These are phyloP conservation scores for Litocranius walleri DNA, from an alignment of 2,113 vertebrate species.

Conservation along the genomic window DNA sequence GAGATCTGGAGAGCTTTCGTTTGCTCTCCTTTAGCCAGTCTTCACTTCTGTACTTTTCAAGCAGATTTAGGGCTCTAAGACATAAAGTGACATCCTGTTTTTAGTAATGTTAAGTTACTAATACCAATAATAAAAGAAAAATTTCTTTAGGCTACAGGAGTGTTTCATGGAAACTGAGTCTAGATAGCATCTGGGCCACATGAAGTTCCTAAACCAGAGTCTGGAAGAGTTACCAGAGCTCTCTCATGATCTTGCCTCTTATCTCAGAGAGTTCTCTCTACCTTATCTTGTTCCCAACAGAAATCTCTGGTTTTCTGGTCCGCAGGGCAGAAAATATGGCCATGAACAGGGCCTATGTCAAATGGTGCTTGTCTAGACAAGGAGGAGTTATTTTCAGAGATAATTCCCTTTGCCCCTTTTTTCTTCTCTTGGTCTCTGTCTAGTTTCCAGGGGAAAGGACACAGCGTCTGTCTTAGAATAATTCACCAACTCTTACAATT, in stretches of 20 bases:
- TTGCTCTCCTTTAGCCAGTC: neutral
- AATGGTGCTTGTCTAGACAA: neutral
- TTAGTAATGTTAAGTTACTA: neutral
- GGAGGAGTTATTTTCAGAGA: neutral
- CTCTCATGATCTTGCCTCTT: neutral
- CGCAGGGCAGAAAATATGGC: neutral
- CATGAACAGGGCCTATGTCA: neutral
- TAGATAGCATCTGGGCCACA: neutral
- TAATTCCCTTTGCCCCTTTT: neutral
- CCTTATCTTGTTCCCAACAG: neutral
- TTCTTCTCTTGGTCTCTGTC: neutral
- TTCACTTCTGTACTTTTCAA: neutral
- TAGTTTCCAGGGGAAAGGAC: neutral
- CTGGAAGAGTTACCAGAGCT: neutral
- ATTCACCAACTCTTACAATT: neutral
- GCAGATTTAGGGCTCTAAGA: neutral
- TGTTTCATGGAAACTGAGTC: neutral
- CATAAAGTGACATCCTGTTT: neutral
- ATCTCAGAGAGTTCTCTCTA: neutral
- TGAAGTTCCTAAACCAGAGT: neutral
- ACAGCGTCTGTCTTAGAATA: neutral
- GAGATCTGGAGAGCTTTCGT: neutral
- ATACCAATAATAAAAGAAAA: neutral
- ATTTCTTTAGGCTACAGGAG: neutral
- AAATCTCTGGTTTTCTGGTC: neutral